These are phyloP conservation scores for Penaeus chinensis DNA, from an alignment of 1,140 invertebrate genomes.

Conservation along the genomic window DNA sequence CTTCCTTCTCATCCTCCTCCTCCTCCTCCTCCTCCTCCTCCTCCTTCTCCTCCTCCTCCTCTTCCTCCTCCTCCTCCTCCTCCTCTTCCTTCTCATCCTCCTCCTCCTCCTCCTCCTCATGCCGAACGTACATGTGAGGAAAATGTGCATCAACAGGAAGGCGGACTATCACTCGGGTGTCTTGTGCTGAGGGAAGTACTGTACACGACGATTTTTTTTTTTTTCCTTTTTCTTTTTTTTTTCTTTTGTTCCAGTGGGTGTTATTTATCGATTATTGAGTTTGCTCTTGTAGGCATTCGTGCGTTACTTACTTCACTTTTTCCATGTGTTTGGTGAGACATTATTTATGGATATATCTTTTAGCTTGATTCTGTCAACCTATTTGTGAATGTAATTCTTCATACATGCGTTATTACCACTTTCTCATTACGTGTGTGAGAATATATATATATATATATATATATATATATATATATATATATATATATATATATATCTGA, in stretches of 20 bases:
- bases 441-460: slow-evolving; percentile 17
- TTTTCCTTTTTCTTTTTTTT: neutral
- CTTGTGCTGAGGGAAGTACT: neutral
- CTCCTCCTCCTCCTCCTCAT: neutral
- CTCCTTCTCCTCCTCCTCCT: slow-evolving; percentile 28
- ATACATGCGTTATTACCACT: neutral
- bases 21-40: slow-evolving; percentile 31
- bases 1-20: slow-evolving; percentile 31
- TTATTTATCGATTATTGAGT: neutral
- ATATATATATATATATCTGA: neutral
- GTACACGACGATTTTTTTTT: neutral
- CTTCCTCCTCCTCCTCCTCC: slow-evolving; percentile 27
- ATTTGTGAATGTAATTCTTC: no score
- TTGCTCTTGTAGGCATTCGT: no score
- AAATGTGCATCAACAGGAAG: no score
- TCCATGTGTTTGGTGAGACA: no score
- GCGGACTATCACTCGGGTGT: no score
- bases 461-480: slow-evolving; percentile 13
- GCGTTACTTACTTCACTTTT: no score
- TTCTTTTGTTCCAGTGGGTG: neutral
- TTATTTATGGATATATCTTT: no score
- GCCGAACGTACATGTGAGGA: no score
- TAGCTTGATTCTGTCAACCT: no score
- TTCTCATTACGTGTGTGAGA: neutral
- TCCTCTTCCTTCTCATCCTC: neutral